Evolutionary conservation across 1,140 invertebrate species (phyloP), one percentile per base, ranked within the genome.

Genomic region (Calephelis virginiensis): DNA sequence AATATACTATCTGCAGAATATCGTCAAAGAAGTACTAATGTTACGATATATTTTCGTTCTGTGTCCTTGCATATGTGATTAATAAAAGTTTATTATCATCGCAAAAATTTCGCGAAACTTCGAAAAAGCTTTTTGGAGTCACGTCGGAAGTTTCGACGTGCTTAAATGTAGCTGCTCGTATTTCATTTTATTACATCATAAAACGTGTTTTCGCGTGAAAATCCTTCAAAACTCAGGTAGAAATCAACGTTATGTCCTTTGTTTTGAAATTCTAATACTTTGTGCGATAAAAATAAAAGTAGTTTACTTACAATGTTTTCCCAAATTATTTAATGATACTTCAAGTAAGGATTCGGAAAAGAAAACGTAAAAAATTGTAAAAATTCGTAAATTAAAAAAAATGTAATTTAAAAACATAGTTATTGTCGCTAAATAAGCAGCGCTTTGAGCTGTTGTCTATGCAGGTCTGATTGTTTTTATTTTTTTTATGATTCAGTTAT

Each of bases 141-240:
- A 53, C 50, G 17, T 53, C 50, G 50, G 50, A 53, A 53, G 50
- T 53, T 53, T 53, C 50, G 9, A 53, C 50, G 50, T 53, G 50
- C 50, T 53, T 53, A 53, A 53, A 53, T 53, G 50, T 53, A 50
- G 50, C 50, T 17, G 11, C 14, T 53, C 50, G 50, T 53, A 53
- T 53, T 53, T 53, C 14, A 53, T 53, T 53, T 53, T 53, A 53
- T 53, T 17, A 53, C 50, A 11, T 17, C 14, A 53, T 53, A 53
- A 53, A 53, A 53, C 50, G 50, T 53, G 50, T 53, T 53, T 53
- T 53, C 50, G 8, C 17, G 50, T 17, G 50, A 28, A 53, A 28
- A 53, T 53, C 50, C 50, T 53, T 53, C 50, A 53, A 53, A 53
- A 53, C 14, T 56, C 53, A 56, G 53, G 53, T 56, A 56, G 28